phyloP scores from a whole-genome alignment of 92 coral and sea anemone genomes.

The Siderastrea siderea region DNA sequence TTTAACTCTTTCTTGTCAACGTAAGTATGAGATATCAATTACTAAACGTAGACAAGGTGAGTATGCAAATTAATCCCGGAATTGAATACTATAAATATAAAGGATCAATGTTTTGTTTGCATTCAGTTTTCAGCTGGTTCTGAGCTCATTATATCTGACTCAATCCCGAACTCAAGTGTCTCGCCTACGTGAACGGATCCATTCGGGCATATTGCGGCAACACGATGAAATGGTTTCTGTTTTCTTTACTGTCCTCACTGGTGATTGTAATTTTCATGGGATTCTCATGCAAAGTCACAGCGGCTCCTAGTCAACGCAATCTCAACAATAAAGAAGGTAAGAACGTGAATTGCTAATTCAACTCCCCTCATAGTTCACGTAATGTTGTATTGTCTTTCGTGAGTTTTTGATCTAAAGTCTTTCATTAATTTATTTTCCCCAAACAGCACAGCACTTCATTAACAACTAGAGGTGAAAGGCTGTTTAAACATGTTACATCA shows the following conservation, averaged over 20 bases:
- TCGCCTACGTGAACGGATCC: slow-evolving; percentile 1
- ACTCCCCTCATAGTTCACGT: not conserved
- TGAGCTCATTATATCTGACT: slow-evolving; percentile 8
- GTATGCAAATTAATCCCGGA: slow-evolving; percentile 45
- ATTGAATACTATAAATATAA: slow-evolving; percentile 32
- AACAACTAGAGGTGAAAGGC: no score
- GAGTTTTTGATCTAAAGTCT: not conserved
- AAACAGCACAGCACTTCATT: no score
- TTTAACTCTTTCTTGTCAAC: slow-evolving; percentile 14
- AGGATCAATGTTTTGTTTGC: slow-evolving; percentile 41
- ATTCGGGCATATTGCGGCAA: not conserved
- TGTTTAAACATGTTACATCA: no score
- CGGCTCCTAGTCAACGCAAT: slow-evolving; percentile 27
- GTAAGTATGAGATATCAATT: slow-evolving; percentile 34
- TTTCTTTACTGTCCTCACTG: not conserved
- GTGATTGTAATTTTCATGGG: not conserved
- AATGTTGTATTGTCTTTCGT: not conserved
- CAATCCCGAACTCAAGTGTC: not conserved
- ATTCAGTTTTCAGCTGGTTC: slow-evolving; percentile 25
- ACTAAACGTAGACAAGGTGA: slow-evolving; percentile 35
- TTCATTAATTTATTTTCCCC: no score
- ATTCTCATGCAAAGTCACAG: not conserved
- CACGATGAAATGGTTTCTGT: slow-evolving; percentile 4
- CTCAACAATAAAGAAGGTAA: slow-evolving; percentile 17
- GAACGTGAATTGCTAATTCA: not conserved